A percentile compares a stretch with the other conserved stretches of the same genome.
phyloP scores from a whole-genome alignment of 2,113 vertebrate genomes.

The Tor tambroides region DNA sequence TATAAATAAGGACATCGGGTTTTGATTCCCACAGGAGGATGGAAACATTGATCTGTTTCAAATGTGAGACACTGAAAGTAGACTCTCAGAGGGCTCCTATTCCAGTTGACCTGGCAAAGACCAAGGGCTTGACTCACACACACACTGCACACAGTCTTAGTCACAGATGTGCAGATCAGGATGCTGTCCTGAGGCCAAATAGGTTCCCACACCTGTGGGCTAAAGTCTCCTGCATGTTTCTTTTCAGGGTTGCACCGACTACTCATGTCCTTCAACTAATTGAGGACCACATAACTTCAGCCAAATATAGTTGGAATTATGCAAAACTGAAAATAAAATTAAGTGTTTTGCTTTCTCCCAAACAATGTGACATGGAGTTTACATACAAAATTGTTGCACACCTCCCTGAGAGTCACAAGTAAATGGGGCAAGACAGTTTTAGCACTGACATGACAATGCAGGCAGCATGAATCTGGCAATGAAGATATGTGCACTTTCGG shows the following conservation, averaged over 20 bases:
- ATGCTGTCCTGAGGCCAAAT: constrained; percentile 3
- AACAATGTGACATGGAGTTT: not conserved
- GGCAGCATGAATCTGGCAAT: not conserved
- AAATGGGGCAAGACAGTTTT: not conserved
- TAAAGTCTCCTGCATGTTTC: too few species aligned
- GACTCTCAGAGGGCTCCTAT: constrained; percentile 22
- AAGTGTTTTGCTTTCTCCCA: too few species aligned
- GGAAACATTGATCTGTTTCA: constrained; percentile 47
- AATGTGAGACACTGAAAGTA: constrained; percentile 34
- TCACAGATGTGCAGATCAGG: constrained; percentile 6
- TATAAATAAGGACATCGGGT: constrained; percentile 51
- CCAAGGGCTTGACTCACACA: constrained; percentile 15
- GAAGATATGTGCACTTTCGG: not conserved
- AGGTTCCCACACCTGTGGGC: not conserved
- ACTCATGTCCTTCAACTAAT: not conserved
- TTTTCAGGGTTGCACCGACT: not conserved
- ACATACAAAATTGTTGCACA: not conserved
- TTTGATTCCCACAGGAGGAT: constrained; percentile 22
- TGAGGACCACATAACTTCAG: not conserved
- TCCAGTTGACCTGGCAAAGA: constrained; percentile 38
- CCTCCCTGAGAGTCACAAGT: not conserved
- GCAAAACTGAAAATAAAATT: too few species aligned
- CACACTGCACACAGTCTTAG: not conserved
- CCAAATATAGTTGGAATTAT: too few species aligned
- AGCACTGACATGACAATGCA: not conserved